Evolutionary conservation across 2,113 vertebrate species (phyloP), one percentile per base, ranked within the genome.

Genomic region (Notarius quadriscutis): DNA sequence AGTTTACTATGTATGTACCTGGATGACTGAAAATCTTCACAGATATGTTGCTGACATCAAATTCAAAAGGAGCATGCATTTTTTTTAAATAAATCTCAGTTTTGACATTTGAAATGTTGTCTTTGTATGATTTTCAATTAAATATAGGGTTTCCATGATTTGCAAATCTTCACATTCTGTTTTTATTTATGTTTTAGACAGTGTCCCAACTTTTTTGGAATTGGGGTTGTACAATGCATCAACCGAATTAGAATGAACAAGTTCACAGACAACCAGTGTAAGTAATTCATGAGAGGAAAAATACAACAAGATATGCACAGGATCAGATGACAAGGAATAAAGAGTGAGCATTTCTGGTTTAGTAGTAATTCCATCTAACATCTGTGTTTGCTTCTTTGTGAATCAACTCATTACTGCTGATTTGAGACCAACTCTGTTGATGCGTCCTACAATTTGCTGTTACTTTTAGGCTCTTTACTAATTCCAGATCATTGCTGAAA

Each of bases 191-290:
- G 41, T 41, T 41, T 41, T 41, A 41, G 41, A 41, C 41, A 41
- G 34, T 41, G 41, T 41, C 41, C 41, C 41, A 41, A 41, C 41
- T 41, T 41, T 41, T 41, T 41, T 41, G 41, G 41, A 41, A 41
- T 41, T 41, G 41, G 41, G 18, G 63, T 67, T 82, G 53, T 34
- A 7, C 77, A 84, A 71, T 62, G 62, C 82, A 6, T 14, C 51
- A 58, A 86, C 65, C 71, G 34, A 81, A 57, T 84, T 58, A 25
- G 71, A 20, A 41, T 58, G 30, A 75, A 86, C 10, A 51, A 5
- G 41, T 74, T 77, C 77, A 88, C 50, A 77, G 57, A 75, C 48
- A 86, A 27, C 57, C 60, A 86, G 14, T 2, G 11, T 30, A 48
- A 57, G 57, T 2, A 60, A 62, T 30, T 25, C 57, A 60, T 60